Conservation (phyloP, 2,888 invertebrate genomes). For the Lypha dubia region DNA sequence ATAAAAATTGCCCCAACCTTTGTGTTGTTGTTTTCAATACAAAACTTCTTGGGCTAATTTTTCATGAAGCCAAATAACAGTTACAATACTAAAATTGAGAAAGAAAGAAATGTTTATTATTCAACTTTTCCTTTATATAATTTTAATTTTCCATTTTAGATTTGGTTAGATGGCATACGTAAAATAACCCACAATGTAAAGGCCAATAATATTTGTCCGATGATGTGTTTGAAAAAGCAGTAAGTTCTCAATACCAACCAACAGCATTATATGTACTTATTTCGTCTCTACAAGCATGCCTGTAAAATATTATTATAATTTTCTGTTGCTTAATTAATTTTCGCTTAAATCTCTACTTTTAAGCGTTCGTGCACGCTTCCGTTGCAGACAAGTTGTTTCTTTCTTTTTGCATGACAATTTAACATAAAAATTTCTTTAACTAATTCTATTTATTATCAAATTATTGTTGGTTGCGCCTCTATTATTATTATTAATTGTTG, state of each 20-base stretch:
- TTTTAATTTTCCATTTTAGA: constrained; percentile 85
- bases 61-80: too few relatives aligned
- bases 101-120: too few relatives aligned
- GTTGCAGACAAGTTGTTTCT: constrained; percentile 52
- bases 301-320: background rate
- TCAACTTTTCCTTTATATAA: background rate
- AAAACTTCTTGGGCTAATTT: too few relatives aligned
- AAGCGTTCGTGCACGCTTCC: constrained; percentile 68
- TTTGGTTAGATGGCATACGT: constrained; percentile 97
- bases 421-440: constrained; percentile 43
- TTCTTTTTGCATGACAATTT: constrained; percentile 61
- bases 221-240: constrained; percentile 99
- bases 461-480: background rate
- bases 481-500: constrained; percentile 1
- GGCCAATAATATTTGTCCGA: constrained; percentile 99
- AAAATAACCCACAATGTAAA: constrained; percentile 99
- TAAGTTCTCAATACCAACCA: constrained; percentile 89
- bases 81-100: too few relatives aligned
- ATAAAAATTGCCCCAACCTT: too few relatives aligned
- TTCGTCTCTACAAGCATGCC: constrained; percentile 9
- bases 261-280: background rate
- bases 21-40: too few relatives aligned
- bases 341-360: constrained; percentile 37
- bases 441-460: constrained; percentile 26
- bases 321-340: constrained; percentile 44